Evolutionary conservation across 2,888 invertebrate species (phyloP), one percentile per base, ranked within the genome.

Genomic region (Monopis laevigella): DNA sequence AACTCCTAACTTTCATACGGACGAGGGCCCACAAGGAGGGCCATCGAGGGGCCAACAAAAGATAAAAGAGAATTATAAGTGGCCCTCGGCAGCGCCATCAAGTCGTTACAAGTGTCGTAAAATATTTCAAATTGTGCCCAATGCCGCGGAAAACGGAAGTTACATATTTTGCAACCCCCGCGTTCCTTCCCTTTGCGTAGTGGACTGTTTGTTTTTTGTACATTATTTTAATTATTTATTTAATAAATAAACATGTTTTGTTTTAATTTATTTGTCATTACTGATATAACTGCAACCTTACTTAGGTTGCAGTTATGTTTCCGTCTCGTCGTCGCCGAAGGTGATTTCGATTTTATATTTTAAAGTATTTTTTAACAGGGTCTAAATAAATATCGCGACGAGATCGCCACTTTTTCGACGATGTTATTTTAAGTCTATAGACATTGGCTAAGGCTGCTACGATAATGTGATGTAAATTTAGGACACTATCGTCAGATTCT

Each of bases 41-140:
- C 65, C 71, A 74, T 63, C 63, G 61, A 65, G 62, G 42, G 63
- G 65, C 65, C 59, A 65, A 68, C 69, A 69, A 73, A 69, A 78
- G 77, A 80, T 80, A 78, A 78, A 78, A 74, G 74, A 70, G 74
- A 80, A 75, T 77, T 78, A 77, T 75, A 77, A 80, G 78, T 78
- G 71, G 77, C 75, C 75, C 75, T 74, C 69, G 64, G 69, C 72
- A 70, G 65, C 63, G 67, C 75, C 74, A 80, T 78, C 77, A 75
- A 75, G 78, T 80, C 82, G 78, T 82, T 81, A 81, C 73, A 80
- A 78, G 62, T 68, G 65, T 65, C 75, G 67, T 81, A 73, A 78
- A 75, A 81, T 82, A 80, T 81, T 80, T 82, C 82, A 82, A 81
- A 81, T 77, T 69, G 78, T 71, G 72, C 74, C 70, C 78, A 81